These are phyloP conservation scores for Ceuthmochares aereus DNA, from an alignment of 2,113 vertebrate species.

Conservation along the genomic window DNA sequence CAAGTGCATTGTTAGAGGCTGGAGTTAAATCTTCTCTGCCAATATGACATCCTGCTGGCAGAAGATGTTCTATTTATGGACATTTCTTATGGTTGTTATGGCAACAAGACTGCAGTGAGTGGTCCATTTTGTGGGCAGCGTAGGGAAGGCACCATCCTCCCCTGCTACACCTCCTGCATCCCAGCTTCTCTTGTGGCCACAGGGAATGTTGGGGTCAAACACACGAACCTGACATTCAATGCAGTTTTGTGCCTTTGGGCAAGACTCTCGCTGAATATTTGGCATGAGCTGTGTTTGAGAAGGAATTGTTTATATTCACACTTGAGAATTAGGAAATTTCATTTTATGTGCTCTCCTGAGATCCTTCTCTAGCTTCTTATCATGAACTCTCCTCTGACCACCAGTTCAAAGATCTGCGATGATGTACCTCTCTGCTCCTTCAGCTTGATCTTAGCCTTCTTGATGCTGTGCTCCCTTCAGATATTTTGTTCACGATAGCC, in stretches of 20 bases:
- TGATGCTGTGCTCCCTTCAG: not conserved
- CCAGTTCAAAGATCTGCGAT: not conserved
- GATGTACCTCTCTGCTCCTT: not conserved
- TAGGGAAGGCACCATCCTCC: not conserved
- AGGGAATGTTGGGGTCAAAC: not conserved
- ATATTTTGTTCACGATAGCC: not conserved
- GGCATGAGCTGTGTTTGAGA: not conserved
- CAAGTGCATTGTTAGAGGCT: not conserved
- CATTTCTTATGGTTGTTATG: conserved; percentile 37
- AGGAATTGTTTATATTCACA: not conserved
- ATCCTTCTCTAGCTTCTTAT: not conserved
- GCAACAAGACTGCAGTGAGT: not conserved
- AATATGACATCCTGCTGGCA: not conserved
- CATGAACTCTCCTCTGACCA: not conserved
- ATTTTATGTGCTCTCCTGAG: not conserved
- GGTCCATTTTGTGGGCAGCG: not conserved
- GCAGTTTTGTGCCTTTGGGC: not conserved
- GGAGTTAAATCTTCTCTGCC: not conserved
- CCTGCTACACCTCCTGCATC: not conserved
- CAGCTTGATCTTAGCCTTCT: too few species aligned
- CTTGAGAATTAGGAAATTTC: not conserved
- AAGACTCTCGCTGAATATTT: not conserved
- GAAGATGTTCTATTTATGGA: conserved; percentile 39
- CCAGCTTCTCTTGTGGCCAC: not conserved
- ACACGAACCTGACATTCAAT: rapidly evolving